Conservation (phyloP, 2,797 vertebrate species). For the Falco naumanni region DNA sequence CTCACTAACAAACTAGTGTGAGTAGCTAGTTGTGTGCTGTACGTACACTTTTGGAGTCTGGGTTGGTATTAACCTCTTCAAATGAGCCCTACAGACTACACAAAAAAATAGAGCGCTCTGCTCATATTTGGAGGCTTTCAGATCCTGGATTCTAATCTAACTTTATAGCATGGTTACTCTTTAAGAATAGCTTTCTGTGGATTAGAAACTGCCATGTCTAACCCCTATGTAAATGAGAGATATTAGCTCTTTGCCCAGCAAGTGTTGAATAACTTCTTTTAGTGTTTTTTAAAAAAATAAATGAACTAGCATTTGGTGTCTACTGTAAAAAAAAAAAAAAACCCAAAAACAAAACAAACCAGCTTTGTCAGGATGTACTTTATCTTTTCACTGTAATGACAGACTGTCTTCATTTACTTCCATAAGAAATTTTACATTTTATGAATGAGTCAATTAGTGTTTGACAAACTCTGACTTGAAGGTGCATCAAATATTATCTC, state of each 20-base stretch:
- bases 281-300: neutral
- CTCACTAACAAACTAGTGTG: neutral
- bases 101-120: neutral
- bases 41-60: neutral
- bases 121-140: neutral
- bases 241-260: neutral
- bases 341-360: no score
- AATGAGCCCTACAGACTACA: neutral
- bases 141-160: neutral
- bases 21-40: neutral
- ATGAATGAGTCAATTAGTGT: neutral
- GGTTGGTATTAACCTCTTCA: neutral
- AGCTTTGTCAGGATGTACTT: neutral
- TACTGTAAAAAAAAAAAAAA: neutral
- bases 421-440: neutral
- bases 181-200: neutral
- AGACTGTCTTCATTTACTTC: neutral
- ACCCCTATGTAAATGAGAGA: neutral
- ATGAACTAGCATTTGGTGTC: neutral
- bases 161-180: neutral
- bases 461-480: neutral
- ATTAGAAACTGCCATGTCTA: neutral
- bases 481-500: neutral
- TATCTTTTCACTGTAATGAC: neutral
- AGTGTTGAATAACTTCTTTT: neutral